Conservation (phyloP, 1,140 invertebrate species). For the Gryon sp. region DNA sequence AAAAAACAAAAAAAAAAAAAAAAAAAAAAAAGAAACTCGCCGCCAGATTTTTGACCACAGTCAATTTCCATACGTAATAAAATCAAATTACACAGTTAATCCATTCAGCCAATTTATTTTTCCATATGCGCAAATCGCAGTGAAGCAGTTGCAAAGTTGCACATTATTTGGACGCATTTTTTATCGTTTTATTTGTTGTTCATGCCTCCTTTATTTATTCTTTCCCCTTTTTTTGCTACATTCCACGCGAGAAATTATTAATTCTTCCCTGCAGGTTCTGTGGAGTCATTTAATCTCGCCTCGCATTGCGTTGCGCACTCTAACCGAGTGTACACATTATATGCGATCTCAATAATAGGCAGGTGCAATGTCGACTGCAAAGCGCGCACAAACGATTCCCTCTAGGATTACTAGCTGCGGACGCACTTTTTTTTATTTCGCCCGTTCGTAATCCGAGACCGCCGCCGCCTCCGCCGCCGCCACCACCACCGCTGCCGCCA, state of each 20-base stretch:
- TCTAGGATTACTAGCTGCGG: constrained; percentile 34
- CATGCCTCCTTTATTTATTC: neutral
- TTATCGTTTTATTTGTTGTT: too few species aligned
- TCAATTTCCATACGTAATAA: constrained; percentile 20
- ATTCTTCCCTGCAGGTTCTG: constrained; percentile 10
- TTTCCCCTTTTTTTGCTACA: neutral
- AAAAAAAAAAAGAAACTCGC: too few species aligned
- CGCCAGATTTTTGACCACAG: neutral
- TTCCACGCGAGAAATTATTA: constrained; percentile 41
- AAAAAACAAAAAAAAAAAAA: too few species aligned
- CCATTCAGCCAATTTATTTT: neutral
- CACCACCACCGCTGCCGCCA: too few species aligned
- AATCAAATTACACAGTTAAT: constrained; percentile 15
- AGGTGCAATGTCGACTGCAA: constrained; percentile 41
- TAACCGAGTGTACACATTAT: constrained; percentile 23
- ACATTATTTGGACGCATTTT: too few species aligned
- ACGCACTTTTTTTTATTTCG: constrained; percentile 31
- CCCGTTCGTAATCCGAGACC: constrained; percentile 29
- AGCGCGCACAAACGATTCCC: constrained; percentile 42
- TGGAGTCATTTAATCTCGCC: constrained; percentile 40
- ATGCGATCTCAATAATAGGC: constrained; percentile 56
- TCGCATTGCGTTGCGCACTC: constrained; percentile 3
- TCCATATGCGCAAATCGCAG: neutral
- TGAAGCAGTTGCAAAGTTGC: constrained; percentile 2
- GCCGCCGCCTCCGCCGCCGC: neutral